phyloP scores from a whole-genome alignment of 2,888 invertebrate genomes.

The Tanypteryx hageni region DNA sequence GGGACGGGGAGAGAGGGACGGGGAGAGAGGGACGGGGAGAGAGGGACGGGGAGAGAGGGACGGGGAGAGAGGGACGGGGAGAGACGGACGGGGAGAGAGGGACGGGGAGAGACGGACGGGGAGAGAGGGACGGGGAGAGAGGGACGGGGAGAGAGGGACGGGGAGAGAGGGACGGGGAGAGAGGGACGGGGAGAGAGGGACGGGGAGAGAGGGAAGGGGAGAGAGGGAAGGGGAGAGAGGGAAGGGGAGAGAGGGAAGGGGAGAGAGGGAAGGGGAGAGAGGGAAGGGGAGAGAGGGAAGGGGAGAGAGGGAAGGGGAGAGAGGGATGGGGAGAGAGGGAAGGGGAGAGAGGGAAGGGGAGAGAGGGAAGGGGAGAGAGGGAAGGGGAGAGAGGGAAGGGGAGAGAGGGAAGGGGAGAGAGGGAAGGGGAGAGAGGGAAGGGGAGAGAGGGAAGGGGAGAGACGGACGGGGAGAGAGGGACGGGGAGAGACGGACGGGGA shows the following conservation, averaged over 20 bases:
- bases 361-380: neutral
- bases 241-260: constrained; percentile 14
- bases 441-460: no score
- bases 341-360: constrained; percentile 34
- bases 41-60: no score
- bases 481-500: constrained; percentile 28
- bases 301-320: no score
- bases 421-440: constrained; percentile 33
- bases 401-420: constrained; percentile 53
- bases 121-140: constrained; percentile 35
- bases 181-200: no score
- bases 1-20: constrained; percentile 38
- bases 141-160: constrained; percentile 29
- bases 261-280: constrained; percentile 53
- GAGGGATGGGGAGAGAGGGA: no score
- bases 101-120: neutral
- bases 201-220: constrained; percentile 34
- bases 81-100: constrained; percentile 15
- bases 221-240: neutral
- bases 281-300: constrained; percentile 33
- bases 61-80: constrained; percentile 43
- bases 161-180: no score
- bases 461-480: no score
- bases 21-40: constrained; percentile 30
- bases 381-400: constrained; percentile 14